Evolutionary conservation across 2,113 vertebrate species (phyloP), one percentile per base, ranked within the genome.

Genomic region (Pipa parva): DNA sequence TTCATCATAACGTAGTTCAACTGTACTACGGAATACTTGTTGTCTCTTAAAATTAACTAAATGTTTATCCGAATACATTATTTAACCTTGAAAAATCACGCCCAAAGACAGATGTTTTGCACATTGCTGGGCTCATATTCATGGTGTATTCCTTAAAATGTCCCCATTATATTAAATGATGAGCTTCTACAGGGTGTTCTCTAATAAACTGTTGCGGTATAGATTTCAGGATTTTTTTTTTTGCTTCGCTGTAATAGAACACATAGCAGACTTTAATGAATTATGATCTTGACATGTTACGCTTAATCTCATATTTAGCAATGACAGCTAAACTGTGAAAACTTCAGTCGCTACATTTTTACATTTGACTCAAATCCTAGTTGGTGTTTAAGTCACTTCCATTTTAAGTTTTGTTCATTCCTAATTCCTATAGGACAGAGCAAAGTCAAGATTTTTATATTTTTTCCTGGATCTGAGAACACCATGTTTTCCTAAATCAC

Each of bases 21-120:
- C 13, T 42, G 39, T n/a, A 7, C 36, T 6, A 27, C 26, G 28
- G 21, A 57, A 26, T 20, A 5, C 5, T 50, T n/a, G 20, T 46
- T 49, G 63, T 57, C 63, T 58, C 29, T 45, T 45, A 57, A 56
- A 65, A 65, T 65, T 65, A 55, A 65, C 51, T 20, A 49, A 66
- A 66, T 58, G 36, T 58, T 48, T 59, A 59, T 59, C 28, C 25
- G 13, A 8, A 65, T 27, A n/a, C 55, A 45, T 65, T 18, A 56
- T 45, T 46, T 65, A 56, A 56, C 37, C 51, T 42, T 55, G 62
- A 56, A 55, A 28, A 12, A 8, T 31, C 60, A 63, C 60, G 27
- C 42, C 28, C 42, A 24, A 29, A 48, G 13, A 36, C 64, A 67
- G 64, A 58, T 67, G 64, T 52, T 67, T 67, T 59, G 46, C 45